Conservation (phyloP, 2,113 vertebrate species). For the Apodemus speciosus region DNA sequence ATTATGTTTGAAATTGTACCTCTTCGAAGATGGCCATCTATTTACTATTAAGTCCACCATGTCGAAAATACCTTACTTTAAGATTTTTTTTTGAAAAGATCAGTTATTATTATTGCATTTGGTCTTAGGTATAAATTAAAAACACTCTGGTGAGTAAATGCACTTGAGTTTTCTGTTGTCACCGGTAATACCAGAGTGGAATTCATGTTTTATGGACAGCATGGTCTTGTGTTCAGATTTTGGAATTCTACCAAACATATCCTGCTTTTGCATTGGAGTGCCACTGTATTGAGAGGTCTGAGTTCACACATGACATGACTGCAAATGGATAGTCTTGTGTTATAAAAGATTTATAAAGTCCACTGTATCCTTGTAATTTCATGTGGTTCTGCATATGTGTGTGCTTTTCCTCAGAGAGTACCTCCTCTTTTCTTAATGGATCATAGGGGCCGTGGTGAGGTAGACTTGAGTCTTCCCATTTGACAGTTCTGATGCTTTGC, state of each 20-base stretch:
- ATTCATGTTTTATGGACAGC: conserved; percentile 38
- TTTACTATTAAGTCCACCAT: conserved; percentile 75
- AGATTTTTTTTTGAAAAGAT: conserved; percentile 69
- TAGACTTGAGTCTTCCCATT: conserved; percentile 53
- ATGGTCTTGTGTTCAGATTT: conserved; percentile 60
- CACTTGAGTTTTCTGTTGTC: conserved; percentile 65
- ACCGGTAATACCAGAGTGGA: conserved; percentile 55
- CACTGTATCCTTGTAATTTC: conserved; percentile 40
- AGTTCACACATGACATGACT: conserved; percentile 56
- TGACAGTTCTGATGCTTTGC: conserved; percentile 20
- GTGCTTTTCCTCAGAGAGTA: conserved; percentile 24
- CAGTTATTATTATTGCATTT: conserved; percentile 60
- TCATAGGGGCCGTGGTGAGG: conserved; percentile 12
- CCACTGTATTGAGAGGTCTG: conserved; percentile 42
- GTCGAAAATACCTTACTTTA: conserved; percentile 72
- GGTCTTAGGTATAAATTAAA: conserved; percentile 64
- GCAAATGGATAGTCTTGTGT: conserved; percentile 32
- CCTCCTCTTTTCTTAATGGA: not conserved
- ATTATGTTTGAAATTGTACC: conserved; percentile 84
- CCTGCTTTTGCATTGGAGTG: conserved; percentile 45
- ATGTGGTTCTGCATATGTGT: conserved; percentile 14
- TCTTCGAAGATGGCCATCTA: conserved; percentile 81
- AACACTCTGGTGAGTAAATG: conserved; percentile 66
- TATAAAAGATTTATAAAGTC: conserved; percentile 39
- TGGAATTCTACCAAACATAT: conserved; percentile 39